A percentile compares a stretch with the other conserved stretches of the same genome.
phyloP scores from a whole-genome alignment of 1,140 invertebrate species.

The Aphis craccivora region DNA sequence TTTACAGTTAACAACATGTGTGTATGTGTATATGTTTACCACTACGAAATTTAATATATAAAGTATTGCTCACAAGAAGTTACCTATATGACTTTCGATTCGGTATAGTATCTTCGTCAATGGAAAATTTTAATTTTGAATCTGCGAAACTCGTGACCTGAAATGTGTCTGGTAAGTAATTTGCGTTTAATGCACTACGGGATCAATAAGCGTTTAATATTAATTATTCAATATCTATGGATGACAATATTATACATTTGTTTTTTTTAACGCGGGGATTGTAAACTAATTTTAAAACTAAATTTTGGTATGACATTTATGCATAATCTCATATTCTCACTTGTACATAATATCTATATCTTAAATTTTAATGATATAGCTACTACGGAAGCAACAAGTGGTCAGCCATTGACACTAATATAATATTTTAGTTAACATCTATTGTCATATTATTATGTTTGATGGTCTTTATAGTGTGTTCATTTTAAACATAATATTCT shows the following conservation, averaged over 20 bases:
- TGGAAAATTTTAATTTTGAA: slow-evolving; percentile 40
- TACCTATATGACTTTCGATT: slow-evolving; percentile 33
- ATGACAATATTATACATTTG: not conserved
- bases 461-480: not conserved
- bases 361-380: not conserved
- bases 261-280: not conserved
- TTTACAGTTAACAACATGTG: not conserved
- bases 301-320: not conserved
- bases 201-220: not conserved
- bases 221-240: not conserved
- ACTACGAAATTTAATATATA: slow-evolving; percentile 43
- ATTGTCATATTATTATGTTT: not conserved
- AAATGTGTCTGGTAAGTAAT: slow-evolving; percentile 31
- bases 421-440: slow-evolving; percentile 8
- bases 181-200: not conserved
- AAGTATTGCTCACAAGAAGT: slow-evolving; percentile 24
- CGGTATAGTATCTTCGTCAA: slow-evolving; percentile 21
- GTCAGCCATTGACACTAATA: not conserved
- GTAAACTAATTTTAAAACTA: not conserved
- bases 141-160: slow-evolving; percentile 44
- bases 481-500: not conserved
- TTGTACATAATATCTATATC: not conserved
- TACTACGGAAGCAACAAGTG: not conserved
- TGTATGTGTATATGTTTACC: not conserved
- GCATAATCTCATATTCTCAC: not conserved